Evolutionary conservation across 2,888 invertebrate genomes (phyloP), one percentile per base, ranked within the genome.

Genomic region (Cremastinae sp.): DNA sequence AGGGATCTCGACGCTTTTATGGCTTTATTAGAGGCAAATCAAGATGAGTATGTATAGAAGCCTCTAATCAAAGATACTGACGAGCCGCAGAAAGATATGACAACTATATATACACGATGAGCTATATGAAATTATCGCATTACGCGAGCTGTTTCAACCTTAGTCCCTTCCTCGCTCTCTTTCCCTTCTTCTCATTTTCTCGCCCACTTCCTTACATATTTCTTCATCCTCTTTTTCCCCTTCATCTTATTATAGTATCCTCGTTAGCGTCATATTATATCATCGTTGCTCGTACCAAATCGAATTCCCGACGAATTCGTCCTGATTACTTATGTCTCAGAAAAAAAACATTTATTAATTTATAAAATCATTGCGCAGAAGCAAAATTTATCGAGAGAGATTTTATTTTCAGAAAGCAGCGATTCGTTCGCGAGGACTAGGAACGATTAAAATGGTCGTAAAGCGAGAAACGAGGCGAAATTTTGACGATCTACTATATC

Each of bases 61-160:
- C 83, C 89, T 89, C 86, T 89, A 89, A 89, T 89, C 88, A 89
- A 87, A 88, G 86, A 86, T 86, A 84, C 87, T 86, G 87, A 88
- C 80, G 87, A 87, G 80, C 79, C 14, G 10, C 43, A 45, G 45
- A 59, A 35, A 45, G 75, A 41, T 47, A 55, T 28, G 62, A 62
- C 41, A 20, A 62, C 51, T 61, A 35, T 80, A 81, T 83, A 83
- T 84, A 84, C 86, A 83, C 55, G 83, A 28, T 5, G 28, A 28
- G 28, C 28, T 28, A 82, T 82, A 84, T 80, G 82, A 80, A 84
- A 87, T 87, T 86, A 87, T 85, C 82, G 82, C 80, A 88, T 88
- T 87, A 87, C 85, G 81, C 80, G 62, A 79, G 78, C 79, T 55
- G 58, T 55, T 65, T 64, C 66, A 64, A 59, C 61, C 65, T 65